Percentiles rank a stretch among this genome's conserved stretches.
Evolutionary conservation across 2,113 vertebrate species (phyloP).

Genomic region (Ahaetulla prasina): DNA sequence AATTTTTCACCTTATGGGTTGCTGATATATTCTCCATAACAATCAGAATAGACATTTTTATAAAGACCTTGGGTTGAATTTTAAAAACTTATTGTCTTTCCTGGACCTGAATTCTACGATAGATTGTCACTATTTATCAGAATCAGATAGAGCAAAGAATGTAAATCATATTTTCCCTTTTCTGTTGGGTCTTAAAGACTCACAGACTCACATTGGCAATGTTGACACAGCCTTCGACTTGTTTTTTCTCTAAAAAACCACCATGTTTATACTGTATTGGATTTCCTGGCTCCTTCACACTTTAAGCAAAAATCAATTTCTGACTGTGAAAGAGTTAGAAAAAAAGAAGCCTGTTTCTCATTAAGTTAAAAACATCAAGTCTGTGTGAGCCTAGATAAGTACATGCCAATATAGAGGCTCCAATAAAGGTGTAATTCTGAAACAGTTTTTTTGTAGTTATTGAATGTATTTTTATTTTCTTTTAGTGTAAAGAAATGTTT

Average conservation of each 20-base stretch:
- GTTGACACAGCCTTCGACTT: not conserved
- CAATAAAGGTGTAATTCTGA: slow-evolving; percentile 1
- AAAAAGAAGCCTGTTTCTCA: not conserved
- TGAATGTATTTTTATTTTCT: slow-evolving; percentile 37
- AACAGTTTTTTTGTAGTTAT: slow-evolving; percentile 33
- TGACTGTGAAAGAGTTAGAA: not conserved
- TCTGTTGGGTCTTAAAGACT: not conserved
- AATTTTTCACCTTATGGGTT: not conserved
- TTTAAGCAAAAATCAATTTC: not conserved
- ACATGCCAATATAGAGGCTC: not conserved
- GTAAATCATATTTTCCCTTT: not conserved
- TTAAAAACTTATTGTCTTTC: not conserved
- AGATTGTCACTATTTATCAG: not conserved
- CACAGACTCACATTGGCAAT: not conserved
- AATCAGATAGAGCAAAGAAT: not conserved
- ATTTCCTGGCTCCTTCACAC: not conserved
- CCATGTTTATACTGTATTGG: not conserved
- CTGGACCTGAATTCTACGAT: not conserved
- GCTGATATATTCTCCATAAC: not conserved
- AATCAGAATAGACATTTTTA: not conserved
- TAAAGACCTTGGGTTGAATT: not conserved
- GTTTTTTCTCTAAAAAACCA: not conserved
- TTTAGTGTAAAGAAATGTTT: slow-evolving; percentile 18
- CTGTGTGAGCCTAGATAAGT: not conserved
- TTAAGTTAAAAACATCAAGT: not conserved